phyloP scores from a whole-genome alignment of 2,797 vertebrate genomes.

The Spinus pinus region DNA sequence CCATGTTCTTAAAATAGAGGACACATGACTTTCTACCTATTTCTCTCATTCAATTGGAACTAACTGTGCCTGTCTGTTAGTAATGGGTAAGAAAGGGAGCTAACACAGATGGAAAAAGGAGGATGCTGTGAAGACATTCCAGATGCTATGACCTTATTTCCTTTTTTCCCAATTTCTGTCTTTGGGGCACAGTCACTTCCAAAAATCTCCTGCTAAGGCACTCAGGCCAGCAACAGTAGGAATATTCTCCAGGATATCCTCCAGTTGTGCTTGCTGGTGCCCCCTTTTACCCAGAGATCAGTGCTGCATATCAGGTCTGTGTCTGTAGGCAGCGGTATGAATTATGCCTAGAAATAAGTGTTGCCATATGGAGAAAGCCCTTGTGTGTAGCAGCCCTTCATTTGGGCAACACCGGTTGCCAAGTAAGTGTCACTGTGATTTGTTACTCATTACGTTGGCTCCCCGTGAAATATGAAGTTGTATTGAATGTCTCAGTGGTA shows the following conservation, averaged over 20 bases:
- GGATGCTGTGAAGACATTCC: not conserved
- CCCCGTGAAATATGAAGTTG: not conserved
- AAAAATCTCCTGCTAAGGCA: not conserved
- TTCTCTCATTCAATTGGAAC: not conserved
- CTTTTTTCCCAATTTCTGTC: not conserved
- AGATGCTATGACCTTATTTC: not conserved
- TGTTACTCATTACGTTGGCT: not conserved
- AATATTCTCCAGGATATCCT: not conserved
- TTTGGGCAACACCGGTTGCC: not conserved
- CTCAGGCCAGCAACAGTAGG: not conserved
- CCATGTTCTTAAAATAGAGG: not conserved
- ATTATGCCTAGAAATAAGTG: not conserved
- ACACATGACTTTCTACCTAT: not conserved
- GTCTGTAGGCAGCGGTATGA: not conserved
- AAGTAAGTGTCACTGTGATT: not conserved
- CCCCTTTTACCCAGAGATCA: not conserved
- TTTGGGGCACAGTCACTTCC: not conserved
- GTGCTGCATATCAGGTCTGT: not conserved
- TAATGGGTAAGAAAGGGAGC: not conserved
- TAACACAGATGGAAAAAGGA: not conserved
- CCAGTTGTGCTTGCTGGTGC: not conserved
- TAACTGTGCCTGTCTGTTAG: not conserved
- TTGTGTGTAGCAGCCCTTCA: not conserved
- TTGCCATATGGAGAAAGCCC: not conserved
- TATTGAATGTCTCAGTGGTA: constrained; percentile 7